Base-by-base conservation (phyloP, 2,113 vertebrate species). In the Anoura caudifer region DNA sequence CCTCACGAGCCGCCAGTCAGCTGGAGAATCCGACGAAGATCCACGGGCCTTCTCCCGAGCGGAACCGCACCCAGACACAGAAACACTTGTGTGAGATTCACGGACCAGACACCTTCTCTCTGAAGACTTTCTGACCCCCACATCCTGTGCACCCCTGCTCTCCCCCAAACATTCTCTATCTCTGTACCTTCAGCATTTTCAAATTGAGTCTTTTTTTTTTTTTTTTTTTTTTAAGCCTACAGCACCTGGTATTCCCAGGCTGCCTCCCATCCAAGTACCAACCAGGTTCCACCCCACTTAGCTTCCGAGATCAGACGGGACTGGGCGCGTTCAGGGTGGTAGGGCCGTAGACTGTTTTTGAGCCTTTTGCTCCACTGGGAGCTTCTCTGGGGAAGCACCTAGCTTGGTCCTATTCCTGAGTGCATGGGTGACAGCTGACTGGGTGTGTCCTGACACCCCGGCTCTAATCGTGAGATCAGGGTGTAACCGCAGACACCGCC, bases 1-100 rank as follows among this genome's bases (percentile, higher is more conserved):
- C 4, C 15, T 54, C 0, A 0, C 0, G 0, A 87, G n/a, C 2
- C 22, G 41, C 24, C 10, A 33, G 0, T 47, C 56, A 3, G 5
- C 19, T 24, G 9, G 8, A 54, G 45, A 63, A 38, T 38, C 52
- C 38, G 65, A 77, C 76, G 61, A 52, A n/a, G 59, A 24, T 43
- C 38, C 38, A 3, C 0, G 0, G 69, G 2, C 43, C 13, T 47
- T 89, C 50, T 38, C 38, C 70, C 26, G 3, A 45, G 22, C 17
- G 16, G 65, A 54, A 65, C 61, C 47, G 19, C 3, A 17, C 45
- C 9, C 22, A 19, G 36, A 33, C 12, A 11, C 9, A 28, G 43
- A 33, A 5, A 67, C 10, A 22, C 13, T 1, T 5, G 3, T 31
- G 6, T 54, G 33, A 79, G 63, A 16, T 36, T 45, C 28, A 0